Evolutionary conservation across 2,888 invertebrate genomes (phyloP).

Genomic region (Apamea anceps): DNA sequence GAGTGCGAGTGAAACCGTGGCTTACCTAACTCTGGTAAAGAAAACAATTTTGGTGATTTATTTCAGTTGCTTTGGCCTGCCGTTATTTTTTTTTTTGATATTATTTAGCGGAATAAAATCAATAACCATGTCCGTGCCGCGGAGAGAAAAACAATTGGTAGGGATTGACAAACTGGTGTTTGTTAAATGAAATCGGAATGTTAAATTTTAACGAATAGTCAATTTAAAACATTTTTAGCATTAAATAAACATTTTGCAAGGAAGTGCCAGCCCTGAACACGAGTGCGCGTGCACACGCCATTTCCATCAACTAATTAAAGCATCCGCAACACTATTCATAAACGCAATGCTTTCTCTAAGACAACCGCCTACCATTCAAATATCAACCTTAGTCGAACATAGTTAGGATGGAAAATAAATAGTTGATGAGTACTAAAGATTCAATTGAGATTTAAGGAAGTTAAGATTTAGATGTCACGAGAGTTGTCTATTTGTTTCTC

Average conservation of each 20-base stretch:
- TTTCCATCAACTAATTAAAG: constrained; percentile 67
- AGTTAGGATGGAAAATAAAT: neutral
- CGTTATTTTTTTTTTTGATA: too few species aligned
- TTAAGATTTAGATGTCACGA: constrained; percentile 60
- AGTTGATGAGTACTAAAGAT: constrained; percentile 8
- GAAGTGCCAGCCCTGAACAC: constrained; percentile 47
- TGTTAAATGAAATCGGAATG: neutral
- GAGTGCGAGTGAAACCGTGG: too few species aligned
- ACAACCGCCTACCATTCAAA: constrained; percentile 12
- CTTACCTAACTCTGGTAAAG: too few species aligned
- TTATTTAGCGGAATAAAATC: too few species aligned
- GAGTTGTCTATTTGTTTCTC: constrained; percentile 53
- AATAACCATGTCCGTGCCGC: too few species aligned
- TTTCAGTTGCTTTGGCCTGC: too few species aligned
- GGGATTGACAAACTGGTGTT: too few species aligned
- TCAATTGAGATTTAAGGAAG: constrained; percentile 62
- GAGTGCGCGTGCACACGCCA: constrained; percentile 62
- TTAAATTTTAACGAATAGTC: neutral
- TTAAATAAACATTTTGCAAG: neutral
- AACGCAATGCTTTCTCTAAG: constrained; percentile 67
- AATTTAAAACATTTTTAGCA: neutral
- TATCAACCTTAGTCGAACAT: neutral
- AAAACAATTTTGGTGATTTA: too few species aligned
- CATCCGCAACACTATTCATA: constrained; percentile 68
- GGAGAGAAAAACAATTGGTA: too few species aligned